Base-by-base conservation (phyloP, 2,888 invertebrate genomes). In the Tethea ocularis region DNA sequence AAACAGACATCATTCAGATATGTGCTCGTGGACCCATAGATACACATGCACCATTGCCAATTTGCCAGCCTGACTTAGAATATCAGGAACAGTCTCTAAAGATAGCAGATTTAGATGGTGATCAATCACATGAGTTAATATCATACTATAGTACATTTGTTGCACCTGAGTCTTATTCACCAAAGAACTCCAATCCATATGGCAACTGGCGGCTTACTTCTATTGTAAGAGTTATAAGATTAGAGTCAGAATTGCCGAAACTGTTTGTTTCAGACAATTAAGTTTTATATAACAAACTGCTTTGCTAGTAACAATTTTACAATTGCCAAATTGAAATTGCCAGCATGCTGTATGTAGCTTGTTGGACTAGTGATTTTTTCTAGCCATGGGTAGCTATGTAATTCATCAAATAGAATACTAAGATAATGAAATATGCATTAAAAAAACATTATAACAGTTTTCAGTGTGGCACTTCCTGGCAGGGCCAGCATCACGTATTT, bases 61-160 rank as follows among this genome's bases (percentile, higher is more conserved):
- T 91, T 11, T 97, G 97, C 75, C 97, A 97, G 75, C 97, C 97
- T 0, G 95, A 96, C 83, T 85, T 97, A 38, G 94, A 94, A 62
- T 95, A 95, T 72, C 96, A 97, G 74, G 95, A 95, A 68, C 94
- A 95, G 68, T 96, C 96, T 23, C 91, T 96, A 69, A 92, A 96
- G 60, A 95, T 97, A 56, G 95, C 95, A 0, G 97, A 97, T 82
- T 86, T 97, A 41, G 96, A 97, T 80, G 94, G 95, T 63, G 97
- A 97, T 82, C 95, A 95, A 24, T 95, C 95, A 0, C 96, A 96
- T 79, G 97, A 97, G 83, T 83, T 97, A 56, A 96, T 97, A 57
- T 96, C 96, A 52, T 97, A 96, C 78, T 94, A 94, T 69, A 95
- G 96, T 64, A 95, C 95, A 10, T 96, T 95, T 83, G 84, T 91